Percentiles rank a stretch among this genome's conserved stretches.
phyloP scores from a whole-genome alignment of 2,113 vertebrate species.

The Myotis davidii region DNA sequence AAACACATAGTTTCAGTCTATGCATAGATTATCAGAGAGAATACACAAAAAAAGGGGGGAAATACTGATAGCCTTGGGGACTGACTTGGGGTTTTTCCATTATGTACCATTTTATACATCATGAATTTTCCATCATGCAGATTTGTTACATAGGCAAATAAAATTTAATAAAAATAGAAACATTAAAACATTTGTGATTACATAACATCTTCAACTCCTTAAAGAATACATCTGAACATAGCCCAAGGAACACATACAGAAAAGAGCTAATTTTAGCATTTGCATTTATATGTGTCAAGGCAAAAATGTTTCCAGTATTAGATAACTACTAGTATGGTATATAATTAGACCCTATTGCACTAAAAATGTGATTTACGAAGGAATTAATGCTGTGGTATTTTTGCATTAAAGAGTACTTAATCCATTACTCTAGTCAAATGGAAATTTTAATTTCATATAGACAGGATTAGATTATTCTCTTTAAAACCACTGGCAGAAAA shows the following conservation, averaged over 20 bases:
- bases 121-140: neutral
- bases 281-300: constrained; percentile 48
- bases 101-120: neutral
- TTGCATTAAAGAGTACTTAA: constrained; percentile 8
- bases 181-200: neutral
- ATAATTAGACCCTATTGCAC: neutral
- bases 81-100: neutral
- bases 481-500: constrained; percentile 37
- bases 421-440: neutral
- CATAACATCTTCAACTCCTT: neutral
- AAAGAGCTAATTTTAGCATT: neutral
- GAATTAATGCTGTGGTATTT: neutral
- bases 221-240: constrained; percentile 38
- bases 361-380: neutral
- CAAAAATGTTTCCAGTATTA: constrained; percentile 58
- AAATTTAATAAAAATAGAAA: constrained; percentile 1
- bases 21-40: neutral
- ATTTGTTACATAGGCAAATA: constrained; percentile 2
- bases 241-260: constrained; percentile 57
- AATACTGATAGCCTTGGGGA: neutral
- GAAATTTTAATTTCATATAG: constrained; percentile 23
- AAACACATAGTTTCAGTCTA: neutral
- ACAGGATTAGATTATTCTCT: neutral
- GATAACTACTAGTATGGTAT: neutral
- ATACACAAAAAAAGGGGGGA: neutral